Base-by-base conservation (phyloP, 2,888 invertebrate species). In the Zaprionus bogoriensis region DNA sequence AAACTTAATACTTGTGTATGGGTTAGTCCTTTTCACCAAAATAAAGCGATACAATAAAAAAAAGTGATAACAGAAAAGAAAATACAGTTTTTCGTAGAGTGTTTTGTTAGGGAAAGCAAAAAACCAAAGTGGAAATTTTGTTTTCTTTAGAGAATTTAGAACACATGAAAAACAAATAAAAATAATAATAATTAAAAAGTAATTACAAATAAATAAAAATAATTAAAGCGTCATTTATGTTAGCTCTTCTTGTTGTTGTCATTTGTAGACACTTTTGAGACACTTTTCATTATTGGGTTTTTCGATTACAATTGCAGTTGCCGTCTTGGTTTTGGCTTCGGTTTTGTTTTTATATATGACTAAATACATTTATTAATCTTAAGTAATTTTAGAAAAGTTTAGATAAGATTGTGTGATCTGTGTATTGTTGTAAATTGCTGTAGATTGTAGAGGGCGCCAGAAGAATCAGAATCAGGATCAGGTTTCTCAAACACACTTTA, bases 191-290 rank as follows among this genome's bases (percentile, higher is more conserved):
- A 60, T 42, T n/a, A 55, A 39, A 32, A 28, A 45, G 38, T 36
- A n/a, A n/a, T 55, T 39, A 32, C 12, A 27, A 30, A 20, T 51
- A 20, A 32, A 19, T 50, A 38, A 41, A 45, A 41, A 45, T 63
- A 39, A 30, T 61, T 51, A 45, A 47, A 46, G 52, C 74, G 60
- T 74, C 54, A 48, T 32, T 27, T 19, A 50, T 76, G 87, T 83
- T 83, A 83, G 82, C 87, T 83, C 85, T 87, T 87, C 78, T 87
- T 83, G 85, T 87, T 87, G 82, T 83, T 83, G 87, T 74, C 87
- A 73, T 72, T 78, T 83, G 55, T 66, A 80, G 78, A 83, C 77
- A 78, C 50, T 71, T 77, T 69, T 14, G 53, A 69, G 74, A 42
- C 45, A 64, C 59, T 66, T 62, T 54, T 65, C 65, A 42, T 53